Percentiles rank a stretch among this genome's conserved stretches.
phyloP scores from a whole-genome alignment of 2,888 invertebrate genomes.

The Myathropa florea region DNA sequence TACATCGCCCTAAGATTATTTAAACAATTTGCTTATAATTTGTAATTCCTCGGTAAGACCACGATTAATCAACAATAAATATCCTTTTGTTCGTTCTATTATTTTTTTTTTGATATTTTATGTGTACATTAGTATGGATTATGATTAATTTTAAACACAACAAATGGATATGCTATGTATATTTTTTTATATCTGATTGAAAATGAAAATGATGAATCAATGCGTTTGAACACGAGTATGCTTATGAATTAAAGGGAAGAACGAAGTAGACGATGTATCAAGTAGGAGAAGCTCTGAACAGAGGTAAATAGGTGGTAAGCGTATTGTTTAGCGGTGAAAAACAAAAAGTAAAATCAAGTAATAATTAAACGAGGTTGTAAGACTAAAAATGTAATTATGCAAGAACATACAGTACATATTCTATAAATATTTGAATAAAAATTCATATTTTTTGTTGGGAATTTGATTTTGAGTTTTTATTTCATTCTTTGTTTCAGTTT shows the following conservation, averaged over 20 bases:
- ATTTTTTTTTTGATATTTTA: neutral
- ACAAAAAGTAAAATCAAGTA: slow-evolving; percentile 10
- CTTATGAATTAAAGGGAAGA: neutral
- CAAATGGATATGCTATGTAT: slow-evolving; percentile 16
- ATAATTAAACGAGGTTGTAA: slow-evolving; percentile 69
- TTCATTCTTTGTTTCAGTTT: slow-evolving; percentile 7
- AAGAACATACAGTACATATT: slow-evolving; percentile 54
- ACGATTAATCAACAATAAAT: slow-evolving; percentile 9
- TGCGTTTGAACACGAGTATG: neutral
- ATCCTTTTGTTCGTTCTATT: neutral
- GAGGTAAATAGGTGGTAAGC: neutral
- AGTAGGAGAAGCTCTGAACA: neutral
- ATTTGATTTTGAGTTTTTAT: slow-evolving; percentile 34
- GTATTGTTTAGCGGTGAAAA: neutral
- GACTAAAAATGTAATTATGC: slow-evolving; percentile 64
- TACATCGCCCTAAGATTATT: slow-evolving; percentile 18
- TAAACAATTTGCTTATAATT: slow-evolving; percentile 6
- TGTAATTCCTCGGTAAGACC: neutral
- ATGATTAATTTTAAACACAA: slow-evolving; percentile 19
- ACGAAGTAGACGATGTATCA: neutral
- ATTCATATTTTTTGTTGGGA: slow-evolving; percentile 70
- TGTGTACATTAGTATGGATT: slow-evolving; percentile 30
- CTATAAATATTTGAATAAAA: slow-evolving; percentile 66
- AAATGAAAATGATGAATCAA: neutral
- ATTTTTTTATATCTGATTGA: slow-evolving; percentile 20